Evolutionary conservation across 2,797 vertebrate species (phyloP), one percentile per base, ranked within the genome.

Genomic region (Parauchenoglanis ngamensis): DNA sequence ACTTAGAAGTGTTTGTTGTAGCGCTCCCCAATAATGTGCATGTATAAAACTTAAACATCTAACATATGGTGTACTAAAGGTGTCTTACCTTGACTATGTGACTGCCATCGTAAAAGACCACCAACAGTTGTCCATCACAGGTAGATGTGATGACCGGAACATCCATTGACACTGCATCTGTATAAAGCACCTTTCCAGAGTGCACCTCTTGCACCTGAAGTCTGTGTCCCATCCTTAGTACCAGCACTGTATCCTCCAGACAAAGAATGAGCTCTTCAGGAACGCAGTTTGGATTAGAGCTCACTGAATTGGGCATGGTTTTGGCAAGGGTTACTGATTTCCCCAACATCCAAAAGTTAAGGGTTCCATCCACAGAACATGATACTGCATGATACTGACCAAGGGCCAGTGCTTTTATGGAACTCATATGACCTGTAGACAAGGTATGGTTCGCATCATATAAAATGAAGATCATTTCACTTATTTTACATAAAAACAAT

Each of bases 301-400:
- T 77, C 73, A 31, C 31, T 86, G 92, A 35, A 78, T 85, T 61
- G 61, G 87, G 52, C 63, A 95, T 87, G 19, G 91, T 92, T 78
- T 88, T 91, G 52, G 92, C 86, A 2, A 90, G 89, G 54, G 90
- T 90, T 46, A 91, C 89, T 49, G 70, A 76, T 67, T 89, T 80
- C 40, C 85, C 89, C 84, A 95, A 86, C 91, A 94, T 92, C 95
- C 95, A 96, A 25, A 95, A 72, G 88, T 93, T 94, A 75, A 95
- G 75, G 46, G 91, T 93, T 40, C 95, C 92, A 88, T 96, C 93
- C 10, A 61, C 87, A 54, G 94, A 94, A 49, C 94, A 92, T 40
- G 94, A 94, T 63, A 94, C 88, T 56, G 77, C 90, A 56, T 86
- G 83, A 2, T 91, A 63, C 35, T 89, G 92, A 0, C 92, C 92